phyloP scores from a whole-genome alignment of 1,140 invertebrate species.

The Leguminivora glycinivorella region DNA sequence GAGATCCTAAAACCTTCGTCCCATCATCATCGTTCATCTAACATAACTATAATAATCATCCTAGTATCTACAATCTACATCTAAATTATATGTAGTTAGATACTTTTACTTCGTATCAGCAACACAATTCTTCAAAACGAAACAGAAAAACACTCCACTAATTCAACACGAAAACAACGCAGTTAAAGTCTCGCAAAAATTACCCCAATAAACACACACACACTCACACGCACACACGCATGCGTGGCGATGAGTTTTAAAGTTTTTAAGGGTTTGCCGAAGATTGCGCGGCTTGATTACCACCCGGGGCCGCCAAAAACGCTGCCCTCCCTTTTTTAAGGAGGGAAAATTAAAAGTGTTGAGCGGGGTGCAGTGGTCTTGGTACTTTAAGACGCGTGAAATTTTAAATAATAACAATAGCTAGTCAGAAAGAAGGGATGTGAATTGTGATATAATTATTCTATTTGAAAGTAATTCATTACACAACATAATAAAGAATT shows the following conservation, averaged over 20 bases:
- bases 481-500: no score
- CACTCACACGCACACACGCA: conserved; percentile 34
- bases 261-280: conserved; percentile 78
- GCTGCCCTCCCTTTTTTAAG: conserved; percentile 76
- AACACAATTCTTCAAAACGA: not conserved
- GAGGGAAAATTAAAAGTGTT: conserved; percentile 78
- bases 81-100: no score
- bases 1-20: no score
- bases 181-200: conserved; percentile 33
- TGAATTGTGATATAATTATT: no score
- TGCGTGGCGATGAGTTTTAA: conserved; percentile 76
- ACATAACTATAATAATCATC: no score
- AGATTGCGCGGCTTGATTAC: conserved; percentile 78
- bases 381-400: conserved; percentile 53
- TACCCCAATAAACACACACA: conserved; percentile 36
- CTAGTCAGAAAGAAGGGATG: no score
- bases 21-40: no score
- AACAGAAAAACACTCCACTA: conserved; percentile 22
- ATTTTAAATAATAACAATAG: no score
- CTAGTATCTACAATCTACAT: no score
- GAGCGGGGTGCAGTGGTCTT: conserved; percentile 43
- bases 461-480: no score
- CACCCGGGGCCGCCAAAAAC: conserved; percentile 55
- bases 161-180: conserved; percentile 28
- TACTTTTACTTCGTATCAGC: no score